These are phyloP conservation scores for Hestina assimilis DNA, from an alignment of 1,140 invertebrate species.

Conservation along the genomic window DNA sequence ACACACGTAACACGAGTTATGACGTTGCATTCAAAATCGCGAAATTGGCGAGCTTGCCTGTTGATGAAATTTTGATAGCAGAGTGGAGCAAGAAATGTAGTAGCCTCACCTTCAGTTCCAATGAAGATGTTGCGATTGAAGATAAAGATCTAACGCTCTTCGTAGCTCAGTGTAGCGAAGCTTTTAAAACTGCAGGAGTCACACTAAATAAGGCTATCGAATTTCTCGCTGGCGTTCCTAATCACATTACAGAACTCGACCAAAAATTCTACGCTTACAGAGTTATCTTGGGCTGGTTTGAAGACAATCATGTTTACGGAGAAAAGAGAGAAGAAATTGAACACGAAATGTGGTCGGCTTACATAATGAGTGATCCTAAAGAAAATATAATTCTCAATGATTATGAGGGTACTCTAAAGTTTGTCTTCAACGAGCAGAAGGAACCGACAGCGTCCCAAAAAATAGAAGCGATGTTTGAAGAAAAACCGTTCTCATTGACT, in stretches of 20 bases:
- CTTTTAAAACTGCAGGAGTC: constrained; percentile 79
- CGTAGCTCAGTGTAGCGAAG: constrained; percentile 79
- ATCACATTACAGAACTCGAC: constrained; percentile 63
- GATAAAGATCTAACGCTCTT: constrained; percentile 72
- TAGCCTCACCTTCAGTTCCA: constrained; percentile 12
- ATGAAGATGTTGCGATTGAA: constrained; percentile 46
- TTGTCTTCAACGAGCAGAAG: constrained; percentile 57
- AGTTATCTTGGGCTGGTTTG: constrained; percentile 78
- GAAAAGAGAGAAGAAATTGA: constrained; percentile 71
- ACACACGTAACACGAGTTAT: constrained; percentile 76
- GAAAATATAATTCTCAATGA: constrained; percentile 48
- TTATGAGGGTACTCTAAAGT: constrained; percentile 59
- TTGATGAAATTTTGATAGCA: constrained; percentile 75
- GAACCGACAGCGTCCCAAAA: constrained; percentile 45
- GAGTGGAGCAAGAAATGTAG: constrained; percentile 60
- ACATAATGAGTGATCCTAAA: constrained; percentile 51
- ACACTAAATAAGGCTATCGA: constrained; percentile 74
- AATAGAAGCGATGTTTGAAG: constrained; percentile 43
- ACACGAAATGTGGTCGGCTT: constrained; percentile 77
- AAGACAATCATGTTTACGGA: constrained; percentile 65
- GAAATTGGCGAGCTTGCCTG: constrained; percentile 68
- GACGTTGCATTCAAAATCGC: constrained; percentile 79
- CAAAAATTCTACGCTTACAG: constrained; percentile 78
- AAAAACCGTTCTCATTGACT: constrained; percentile 53
- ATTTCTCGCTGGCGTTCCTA: constrained; percentile 78